These are phyloP conservation scores for Naja naja DNA, from an alignment of 2,113 vertebrate species.

Conservation along the genomic window DNA sequence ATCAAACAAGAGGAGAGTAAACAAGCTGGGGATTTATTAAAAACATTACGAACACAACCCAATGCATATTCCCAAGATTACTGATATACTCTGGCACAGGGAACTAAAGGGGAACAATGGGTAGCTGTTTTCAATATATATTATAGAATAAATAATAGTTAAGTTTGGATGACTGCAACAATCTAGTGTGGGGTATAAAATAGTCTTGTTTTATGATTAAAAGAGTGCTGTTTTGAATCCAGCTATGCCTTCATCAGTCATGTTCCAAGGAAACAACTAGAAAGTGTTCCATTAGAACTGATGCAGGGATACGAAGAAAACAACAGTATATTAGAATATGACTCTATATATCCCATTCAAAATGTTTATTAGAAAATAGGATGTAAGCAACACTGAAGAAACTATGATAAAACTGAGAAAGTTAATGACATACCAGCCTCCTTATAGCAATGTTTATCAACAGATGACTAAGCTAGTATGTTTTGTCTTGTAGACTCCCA, in stretches of 20 bases:
- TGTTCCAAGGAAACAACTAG: background rate
- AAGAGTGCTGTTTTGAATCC: background rate
- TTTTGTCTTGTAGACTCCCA: constrained; percentile 81
- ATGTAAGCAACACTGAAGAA: background rate
- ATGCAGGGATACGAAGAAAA: background rate
- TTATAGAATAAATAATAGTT: background rate
- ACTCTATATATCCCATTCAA: fast-evolving
- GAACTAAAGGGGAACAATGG: background rate
- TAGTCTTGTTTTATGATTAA: background rate
- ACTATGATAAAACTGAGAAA: background rate
- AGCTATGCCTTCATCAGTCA: background rate
- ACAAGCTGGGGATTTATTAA: background rate
- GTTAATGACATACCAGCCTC: background rate
- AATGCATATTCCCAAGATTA: background rate
- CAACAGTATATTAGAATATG: background rate
- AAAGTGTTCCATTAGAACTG: background rate
- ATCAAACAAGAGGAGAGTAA: background rate
- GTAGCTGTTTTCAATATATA: background rate
- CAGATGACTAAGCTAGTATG: background rate
- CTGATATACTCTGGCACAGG: background rate
- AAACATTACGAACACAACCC: background rate
- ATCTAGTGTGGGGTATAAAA: background rate
- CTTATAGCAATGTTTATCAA: background rate
- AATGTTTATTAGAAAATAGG: background rate
- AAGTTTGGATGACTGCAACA: background rate